Evolutionary conservation across 2,797 vertebrate genomes (phyloP).

Genomic region (Amniataba percoides): DNA sequence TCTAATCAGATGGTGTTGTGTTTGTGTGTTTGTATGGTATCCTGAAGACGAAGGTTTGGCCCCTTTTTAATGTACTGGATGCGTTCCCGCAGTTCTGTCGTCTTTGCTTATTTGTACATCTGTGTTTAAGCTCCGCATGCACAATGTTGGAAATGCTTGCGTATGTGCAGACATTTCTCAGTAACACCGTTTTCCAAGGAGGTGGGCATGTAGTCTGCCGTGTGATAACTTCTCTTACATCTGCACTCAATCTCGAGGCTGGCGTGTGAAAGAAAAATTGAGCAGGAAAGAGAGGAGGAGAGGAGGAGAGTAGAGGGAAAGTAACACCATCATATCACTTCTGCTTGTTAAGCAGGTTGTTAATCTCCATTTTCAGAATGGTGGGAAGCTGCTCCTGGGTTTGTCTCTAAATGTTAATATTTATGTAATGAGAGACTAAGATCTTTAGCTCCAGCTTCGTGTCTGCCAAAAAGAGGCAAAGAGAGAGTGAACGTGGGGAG

Average conservation of each 20-base stretch:
- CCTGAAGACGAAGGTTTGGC: conserved; percentile 25
- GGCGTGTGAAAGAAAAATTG: conserved; percentile 48
- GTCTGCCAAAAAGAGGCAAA: conserved; percentile 43
- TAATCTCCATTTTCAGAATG: conserved; percentile 49
- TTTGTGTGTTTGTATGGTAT: conserved; percentile 17
- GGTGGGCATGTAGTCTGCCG: conserved; percentile 25
- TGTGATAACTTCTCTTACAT: conserved; percentile 60
- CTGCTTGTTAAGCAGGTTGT: conserved; percentile 21
- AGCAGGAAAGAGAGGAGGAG: conserved; percentile 26
- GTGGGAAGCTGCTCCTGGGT: conserved; percentile 54
- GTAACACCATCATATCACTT: conserved; percentile 22
- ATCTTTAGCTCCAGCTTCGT: conserved; percentile 20
- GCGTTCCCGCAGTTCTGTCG: conserved; percentile 25
- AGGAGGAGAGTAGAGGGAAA: conserved; percentile 18
- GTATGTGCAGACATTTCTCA: conserved; percentile 20
- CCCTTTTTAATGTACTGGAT: conserved; percentile 24
- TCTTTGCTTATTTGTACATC: conserved; percentile 31
- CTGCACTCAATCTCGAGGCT: conserved; percentile 52
- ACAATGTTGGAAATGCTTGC: conserved; percentile 7
- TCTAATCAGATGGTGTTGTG: conserved; percentile 50
- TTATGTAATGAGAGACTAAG: conserved; percentile 62
- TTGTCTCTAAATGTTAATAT: conserved; percentile 68
- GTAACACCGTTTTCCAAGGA: conserved; percentile 30
- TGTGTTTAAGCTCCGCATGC: conserved; percentile 20
- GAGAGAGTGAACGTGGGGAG: not conserved